phyloP scores from a whole-genome alignment of 2,797 vertebrate genomes.

The Typhlichthys subterraneus region DNA sequence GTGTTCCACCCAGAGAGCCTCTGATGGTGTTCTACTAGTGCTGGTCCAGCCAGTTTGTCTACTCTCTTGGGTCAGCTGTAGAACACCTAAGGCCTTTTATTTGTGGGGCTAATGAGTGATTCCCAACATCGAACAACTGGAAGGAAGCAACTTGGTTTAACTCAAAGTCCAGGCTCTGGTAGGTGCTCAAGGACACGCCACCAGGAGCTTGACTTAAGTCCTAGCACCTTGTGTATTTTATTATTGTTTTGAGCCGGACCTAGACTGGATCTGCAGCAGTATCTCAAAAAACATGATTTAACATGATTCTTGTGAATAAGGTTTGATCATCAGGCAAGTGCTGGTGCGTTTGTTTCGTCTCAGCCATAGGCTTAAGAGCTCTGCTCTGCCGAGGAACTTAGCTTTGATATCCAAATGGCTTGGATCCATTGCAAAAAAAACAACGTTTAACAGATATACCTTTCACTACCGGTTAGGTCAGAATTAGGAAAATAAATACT shows the following conservation, averaged over 20 bases:
- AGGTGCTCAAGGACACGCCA: constrained; percentile 49
- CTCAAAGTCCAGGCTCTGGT: constrained; percentile 29
- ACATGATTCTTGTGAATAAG: constrained; percentile 2
- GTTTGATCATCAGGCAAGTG: constrained; percentile 2
- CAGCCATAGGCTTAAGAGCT: constrained; percentile 2
- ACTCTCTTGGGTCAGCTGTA: constrained; percentile 64
- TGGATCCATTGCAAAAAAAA: constrained; percentile 1
- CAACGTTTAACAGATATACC: not conserved
- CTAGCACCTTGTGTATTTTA: constrained; percentile 40
- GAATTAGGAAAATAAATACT: no score
- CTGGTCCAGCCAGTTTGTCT: constrained; percentile 49
- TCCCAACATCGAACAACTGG: constrained; percentile 62
- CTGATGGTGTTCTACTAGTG: constrained; percentile 63
- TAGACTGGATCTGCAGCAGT: constrained; percentile 44
- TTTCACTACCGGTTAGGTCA: no score
- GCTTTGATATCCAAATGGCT: not conserved
- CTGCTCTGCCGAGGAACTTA: not conserved
- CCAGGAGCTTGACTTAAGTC: constrained; percentile 55
- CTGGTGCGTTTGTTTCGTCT: not conserved
- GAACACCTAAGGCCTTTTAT: constrained; percentile 67
- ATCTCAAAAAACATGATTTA: constrained; percentile 24
- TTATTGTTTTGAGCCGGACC: not conserved
- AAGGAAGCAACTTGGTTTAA: constrained; percentile 57
- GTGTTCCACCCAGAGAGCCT: constrained; percentile 59
- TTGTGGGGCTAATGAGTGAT: constrained; percentile 64